A percentile compares a stretch with the other conserved stretches of the same genome.
These are phyloP conservation scores for Terrapene triunguis DNA, from an alignment of 2,113 vertebrate genomes.

Conservation along the genomic window DNA sequence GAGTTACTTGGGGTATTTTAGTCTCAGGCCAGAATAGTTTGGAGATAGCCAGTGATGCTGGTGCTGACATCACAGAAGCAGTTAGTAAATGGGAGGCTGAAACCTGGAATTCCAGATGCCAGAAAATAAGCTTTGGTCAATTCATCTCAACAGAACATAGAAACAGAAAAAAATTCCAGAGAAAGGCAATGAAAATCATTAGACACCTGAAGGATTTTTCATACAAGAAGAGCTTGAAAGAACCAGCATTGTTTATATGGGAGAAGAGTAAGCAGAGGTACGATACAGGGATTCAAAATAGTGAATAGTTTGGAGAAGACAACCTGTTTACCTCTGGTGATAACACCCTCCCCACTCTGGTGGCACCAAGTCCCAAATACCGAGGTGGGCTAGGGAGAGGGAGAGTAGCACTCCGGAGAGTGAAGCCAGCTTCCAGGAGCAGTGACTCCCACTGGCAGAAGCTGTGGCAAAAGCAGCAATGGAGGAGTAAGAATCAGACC, in stretches of 20 bases:
- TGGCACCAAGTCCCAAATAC: neutral
- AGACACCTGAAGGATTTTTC: neutral
- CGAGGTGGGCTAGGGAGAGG: neutral
- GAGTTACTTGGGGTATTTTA: constrained; percentile 75
- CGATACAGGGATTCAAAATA: neutral
- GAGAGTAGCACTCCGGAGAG: accelerated
- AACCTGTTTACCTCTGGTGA: neutral
- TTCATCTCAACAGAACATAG: neutral
- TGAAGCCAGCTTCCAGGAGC: neutral
- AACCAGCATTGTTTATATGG: neutral
- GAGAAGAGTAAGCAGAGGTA: neutral
- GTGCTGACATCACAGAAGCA: constrained; percentile 91
- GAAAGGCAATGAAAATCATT: neutral
- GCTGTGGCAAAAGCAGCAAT: neutral
- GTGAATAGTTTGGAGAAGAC: neutral
- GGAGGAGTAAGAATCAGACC: neutral
- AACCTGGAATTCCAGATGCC: constrained; percentile 77
- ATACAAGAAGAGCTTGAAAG: neutral
- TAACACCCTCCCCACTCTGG: neutral
- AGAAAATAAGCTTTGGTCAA: neutral
- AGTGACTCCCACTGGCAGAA: neutral
- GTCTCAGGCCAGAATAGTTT: constrained; percentile 93
- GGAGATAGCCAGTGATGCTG: constrained; percentile 86
- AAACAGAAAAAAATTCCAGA: neutral
- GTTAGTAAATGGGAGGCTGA: constrained; percentile 87